A percentile compares a stretch with the other conserved stretches of the same genome.
phyloP scores from a whole-genome alignment of 2,113 vertebrate species.

The Leucoraja erinaceus region DNA sequence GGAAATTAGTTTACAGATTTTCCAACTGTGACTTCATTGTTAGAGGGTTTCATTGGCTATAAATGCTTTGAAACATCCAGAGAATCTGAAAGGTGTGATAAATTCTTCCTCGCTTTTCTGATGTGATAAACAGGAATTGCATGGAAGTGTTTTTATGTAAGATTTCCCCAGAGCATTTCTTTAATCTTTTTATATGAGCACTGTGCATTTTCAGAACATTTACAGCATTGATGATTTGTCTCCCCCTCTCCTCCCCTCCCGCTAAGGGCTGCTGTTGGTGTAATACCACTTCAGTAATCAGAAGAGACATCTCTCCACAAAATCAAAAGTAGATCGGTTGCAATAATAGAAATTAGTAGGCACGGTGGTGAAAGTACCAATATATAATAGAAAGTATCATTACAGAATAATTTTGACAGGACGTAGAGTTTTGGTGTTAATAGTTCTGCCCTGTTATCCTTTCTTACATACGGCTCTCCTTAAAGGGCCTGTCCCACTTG shows the following conservation, averaged over 20 bases:
- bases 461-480: neutral
- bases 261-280: neutral
- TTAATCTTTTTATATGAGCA: neutral
- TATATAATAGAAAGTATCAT: neutral
- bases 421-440: neutral
- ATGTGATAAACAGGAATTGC: neutral
- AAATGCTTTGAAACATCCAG: neutral
- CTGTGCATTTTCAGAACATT: neutral
- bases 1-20: neutral
- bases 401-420: neutral
- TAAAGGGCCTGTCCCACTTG: too few species aligned
- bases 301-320: neutral
- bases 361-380: too few species aligned
- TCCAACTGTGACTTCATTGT: neutral
- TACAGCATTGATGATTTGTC: neutral
- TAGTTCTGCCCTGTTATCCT: neutral
- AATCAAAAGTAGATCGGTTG: neutral
- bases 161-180: neutral
- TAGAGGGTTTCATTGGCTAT: neutral
- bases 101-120: neutral
- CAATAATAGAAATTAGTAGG: too few species aligned
- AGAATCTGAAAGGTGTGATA: neutral
- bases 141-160: neutral
- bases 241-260: neutral
- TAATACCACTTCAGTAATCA: neutral